These are phyloP conservation scores for Diadegma fenestrale DNA, from an alignment of 2,888 invertebrate species.

Conservation along the genomic window DNA sequence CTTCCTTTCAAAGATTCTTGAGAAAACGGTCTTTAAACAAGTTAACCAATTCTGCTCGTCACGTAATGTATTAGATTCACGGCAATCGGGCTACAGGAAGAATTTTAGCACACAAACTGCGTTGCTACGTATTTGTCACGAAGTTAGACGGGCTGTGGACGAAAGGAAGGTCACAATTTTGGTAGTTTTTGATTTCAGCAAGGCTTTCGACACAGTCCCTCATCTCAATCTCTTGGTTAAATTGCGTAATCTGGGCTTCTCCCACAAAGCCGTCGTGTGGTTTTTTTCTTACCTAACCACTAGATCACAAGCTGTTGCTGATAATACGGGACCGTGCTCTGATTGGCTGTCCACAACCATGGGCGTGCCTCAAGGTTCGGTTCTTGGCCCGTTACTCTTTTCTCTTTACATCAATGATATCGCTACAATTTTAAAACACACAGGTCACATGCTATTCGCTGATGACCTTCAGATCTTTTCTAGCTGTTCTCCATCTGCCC, in stretches of 20 bases:
- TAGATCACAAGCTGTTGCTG: neutral
- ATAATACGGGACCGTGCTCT: neutral
- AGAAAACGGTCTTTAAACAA: neutral
- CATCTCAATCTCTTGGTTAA: neutral
- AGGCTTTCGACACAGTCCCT: slow-evolving; percentile 1
- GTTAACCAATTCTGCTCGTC: neutral
- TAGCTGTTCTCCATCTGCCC: too few relatives aligned
- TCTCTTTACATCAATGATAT: neutral
- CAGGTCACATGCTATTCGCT: neutral
- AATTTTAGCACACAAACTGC: neutral
- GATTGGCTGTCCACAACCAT: neutral
- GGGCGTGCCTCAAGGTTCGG: neutral
- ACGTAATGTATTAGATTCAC: neutral
- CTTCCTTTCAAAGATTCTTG: neutral
- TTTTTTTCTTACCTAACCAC: neutral
- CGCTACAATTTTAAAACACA: too few relatives aligned
- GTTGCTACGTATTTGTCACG: neutral
- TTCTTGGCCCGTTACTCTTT: neutral
- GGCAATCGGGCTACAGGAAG: neutral
- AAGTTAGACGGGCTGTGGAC: neutral
- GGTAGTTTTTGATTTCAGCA: neutral
- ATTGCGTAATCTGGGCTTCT: neutral
- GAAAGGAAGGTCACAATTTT: neutral
- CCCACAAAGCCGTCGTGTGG: neutral
- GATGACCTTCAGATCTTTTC: neutral